A percentile compares a stretch with the other conserved stretches of the same genome.
phyloP scores from a whole-genome alignment of 2,888 invertebrate genomes.

The Philereme vetulata region DNA sequence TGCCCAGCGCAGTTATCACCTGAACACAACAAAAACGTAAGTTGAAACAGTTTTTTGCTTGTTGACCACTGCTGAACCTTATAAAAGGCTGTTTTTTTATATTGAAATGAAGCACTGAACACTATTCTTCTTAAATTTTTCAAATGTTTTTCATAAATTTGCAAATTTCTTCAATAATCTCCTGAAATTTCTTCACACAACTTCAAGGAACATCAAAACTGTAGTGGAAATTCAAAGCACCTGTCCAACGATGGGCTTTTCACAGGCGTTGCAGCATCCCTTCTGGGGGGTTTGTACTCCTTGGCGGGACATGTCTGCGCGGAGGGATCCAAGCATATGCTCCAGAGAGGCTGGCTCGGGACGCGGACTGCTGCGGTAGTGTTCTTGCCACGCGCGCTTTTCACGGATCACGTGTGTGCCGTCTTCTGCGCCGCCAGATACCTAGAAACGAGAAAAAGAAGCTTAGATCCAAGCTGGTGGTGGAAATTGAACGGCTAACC shows the following conservation, averaged over 20 bases:
- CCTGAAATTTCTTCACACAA: neutral
- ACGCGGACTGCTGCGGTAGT: conserved; percentile 80
- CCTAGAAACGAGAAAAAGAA: conserved; percentile 52
- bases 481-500: too few relatives aligned
- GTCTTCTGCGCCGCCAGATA: conserved; percentile 74
- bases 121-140: conserved; percentile 5
- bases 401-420: conserved; percentile 86
- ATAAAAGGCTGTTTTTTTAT: neutral
- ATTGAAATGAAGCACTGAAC: conserved; percentile 6
- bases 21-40: conserved; percentile 51
- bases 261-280: conserved; percentile 99
- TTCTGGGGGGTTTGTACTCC: conserved; percentile 99
- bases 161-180: neutral
- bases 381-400: conserved; percentile 82
- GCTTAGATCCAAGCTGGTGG: conserved; percentile 10
- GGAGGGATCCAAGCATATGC: conserved; percentile 96
- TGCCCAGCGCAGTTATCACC: conserved; percentile 97
- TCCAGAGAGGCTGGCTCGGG: conserved; percentile 85
- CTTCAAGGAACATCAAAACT: neutral
- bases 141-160: neutral
- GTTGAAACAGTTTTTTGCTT: conserved; percentile 37
- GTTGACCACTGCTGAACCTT: neutral
- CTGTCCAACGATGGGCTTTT: conserved; percentile 99
- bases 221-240: conserved; percentile 59
- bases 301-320: conserved; percentile 99